Percentiles rank a stretch among this genome's conserved stretches.
Evolutionary conservation across 1,140 invertebrate genomes (phyloP).

Genomic region (Helicoverpa zea): DNA sequence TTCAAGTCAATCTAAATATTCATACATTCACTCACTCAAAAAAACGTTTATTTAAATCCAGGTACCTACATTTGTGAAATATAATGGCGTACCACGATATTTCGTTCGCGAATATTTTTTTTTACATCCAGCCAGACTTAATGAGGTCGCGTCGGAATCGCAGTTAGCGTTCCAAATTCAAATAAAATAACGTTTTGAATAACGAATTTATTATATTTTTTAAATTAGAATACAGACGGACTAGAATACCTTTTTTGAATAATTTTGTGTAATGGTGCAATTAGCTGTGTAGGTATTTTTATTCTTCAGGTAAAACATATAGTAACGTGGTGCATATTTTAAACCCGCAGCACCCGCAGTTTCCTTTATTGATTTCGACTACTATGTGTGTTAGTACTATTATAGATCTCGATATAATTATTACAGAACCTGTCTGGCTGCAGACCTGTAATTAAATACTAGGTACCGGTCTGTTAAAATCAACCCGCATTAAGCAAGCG

Average conservation of each 20-base stretch:
- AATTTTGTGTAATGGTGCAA: background rate
- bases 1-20: background rate
- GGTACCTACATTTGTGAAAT: conserved; percentile 13
- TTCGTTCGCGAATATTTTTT: conserved; percentile 34
- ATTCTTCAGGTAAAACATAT: too few species aligned
- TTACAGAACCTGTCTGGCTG: too few species aligned
- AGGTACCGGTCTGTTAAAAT: too few species aligned
- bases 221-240: background rate
- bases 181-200: conserved; percentile 36
- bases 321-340: too few species aligned
- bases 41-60: conserved; percentile 21
- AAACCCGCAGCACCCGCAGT: too few species aligned
- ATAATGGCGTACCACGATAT: conserved; percentile 13
- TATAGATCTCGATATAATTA: too few species aligned
- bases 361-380: too few species aligned
- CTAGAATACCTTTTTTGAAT: background rate
- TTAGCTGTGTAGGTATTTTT: background rate
- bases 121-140: conserved; percentile 28
- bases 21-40: conserved; percentile 13
- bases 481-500: too few species aligned
- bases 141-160: conserved; percentile 32
- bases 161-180: conserved; percentile 26
- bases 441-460: too few species aligned
- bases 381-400: too few species aligned
- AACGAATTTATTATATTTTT: conserved; percentile 12